Base-by-base conservation (phyloP, 1,140 invertebrate species). In the Cyrtorhinus lividipennis region DNA sequence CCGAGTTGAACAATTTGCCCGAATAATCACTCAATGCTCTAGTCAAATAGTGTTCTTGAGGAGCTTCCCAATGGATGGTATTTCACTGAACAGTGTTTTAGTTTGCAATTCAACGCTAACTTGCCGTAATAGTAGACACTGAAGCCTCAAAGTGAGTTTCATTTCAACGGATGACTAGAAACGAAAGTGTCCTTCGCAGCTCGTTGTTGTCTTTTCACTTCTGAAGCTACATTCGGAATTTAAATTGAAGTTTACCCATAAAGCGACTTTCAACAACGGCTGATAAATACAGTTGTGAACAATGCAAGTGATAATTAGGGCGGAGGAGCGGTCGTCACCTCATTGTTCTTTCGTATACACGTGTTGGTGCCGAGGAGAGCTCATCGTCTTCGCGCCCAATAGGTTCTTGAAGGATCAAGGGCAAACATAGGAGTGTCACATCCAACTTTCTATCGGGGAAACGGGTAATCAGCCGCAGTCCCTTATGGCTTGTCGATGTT, bases 341-440 rank as follows among this genome's bases (percentile, higher is more conserved):
- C 18, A 53, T 53, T 53, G 48, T 53, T 53, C 48, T 53, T 20
- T n/a, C n/a, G n/a, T 20, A 20, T 53, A 53, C 48, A 53, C 48
- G 48, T 53, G 48, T 53, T 5, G 48, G 10, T 5, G 20, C 8
- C 5, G 15, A 15, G 48, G 18, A 53, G 48, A 22, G 10, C 48
- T 22, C 48, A 53, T 53, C 48, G 10, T 20, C 48, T 15, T 15
- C 48, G 48, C 18, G 48, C 18, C 48, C 20, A 22, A 53, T 38
- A 38, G 5, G 30, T 22, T 10, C 20, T 53, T 53, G 48, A 53
- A 53, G 48, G 48, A 53, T 53, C 48, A 53, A 53, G 48, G 48
- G 20, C 48, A 53, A 53, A 53, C 48, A 53, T 53, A 53, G 48
- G 48, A 53, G 48, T 53, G 48, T 53, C 48, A 53, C 18, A 8